Evolutionary conservation across 2,113 vertebrate species (phyloP), one percentile per base, ranked within the genome.

Genomic region (Crotalus horridus): DNA sequence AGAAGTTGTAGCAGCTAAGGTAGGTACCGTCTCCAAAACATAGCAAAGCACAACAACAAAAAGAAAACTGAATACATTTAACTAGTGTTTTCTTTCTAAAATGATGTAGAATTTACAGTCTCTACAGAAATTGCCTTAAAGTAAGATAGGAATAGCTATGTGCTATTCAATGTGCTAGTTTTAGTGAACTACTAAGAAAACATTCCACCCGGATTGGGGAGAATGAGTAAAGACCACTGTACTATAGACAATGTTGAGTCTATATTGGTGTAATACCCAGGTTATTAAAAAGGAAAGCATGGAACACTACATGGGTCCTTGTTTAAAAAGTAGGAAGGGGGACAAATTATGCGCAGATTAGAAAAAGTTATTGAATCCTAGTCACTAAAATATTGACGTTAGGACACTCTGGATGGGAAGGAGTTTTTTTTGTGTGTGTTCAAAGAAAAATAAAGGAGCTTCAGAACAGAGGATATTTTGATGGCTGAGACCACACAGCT

Each of bases 1-100:
- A 1, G 91, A 95, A 64, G 94, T 98, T 64, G 94, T 51, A 1
- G 94, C 90, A 88, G 69, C 92, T 39, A 94, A 97, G 96, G 97
- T 97, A 86, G 48, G 29, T 43, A 58, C 3, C 58, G 1, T n/a
- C 69, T 87, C 54, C 58, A 46, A 59, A 91, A 58, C 51, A 4
- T 9, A 55, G 7, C 6, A 55, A 88, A 33, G 7, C 74, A 81
- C 17, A 81, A 43, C n/a, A 7, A 8, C 74, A 21, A 81, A 39
- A 81, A 43, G 17, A 43, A 43, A 81, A 20, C 2, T 81, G 74
- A 81, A 21, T 39, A 4, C 6, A 91, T 6, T 26, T 53, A 23
- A 24, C 24, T n/a, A 64, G 46, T 69, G 11, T 54, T 74, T 90
- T 24, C 9, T 88, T 56, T 21, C 54, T 56, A 59, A 39, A 59